Conservation (phyloP, 2,888 invertebrate species). For the Mythimna ferrago region DNA sequence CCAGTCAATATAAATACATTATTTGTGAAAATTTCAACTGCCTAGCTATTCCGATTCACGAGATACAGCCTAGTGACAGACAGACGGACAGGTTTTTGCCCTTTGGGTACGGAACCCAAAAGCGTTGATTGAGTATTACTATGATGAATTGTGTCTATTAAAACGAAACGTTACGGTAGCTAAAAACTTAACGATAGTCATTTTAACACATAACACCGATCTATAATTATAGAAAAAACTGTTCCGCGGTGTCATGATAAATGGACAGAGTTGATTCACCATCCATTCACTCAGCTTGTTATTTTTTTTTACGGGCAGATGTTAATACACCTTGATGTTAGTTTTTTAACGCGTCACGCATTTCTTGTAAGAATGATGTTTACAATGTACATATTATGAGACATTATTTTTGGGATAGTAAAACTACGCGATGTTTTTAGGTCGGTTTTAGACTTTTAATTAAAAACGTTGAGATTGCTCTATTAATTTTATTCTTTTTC, state of each 20-base stretch:
- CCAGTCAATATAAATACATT: too few relatives aligned
- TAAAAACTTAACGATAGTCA: conserved; percentile 56
- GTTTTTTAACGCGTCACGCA: conserved; percentile 30
- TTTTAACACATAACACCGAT: conserved; percentile 49
- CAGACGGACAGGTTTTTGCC: too few relatives aligned
- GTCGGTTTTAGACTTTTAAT: background rate
- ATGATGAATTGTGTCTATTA: conserved; percentile 42
- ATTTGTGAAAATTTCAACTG: too few relatives aligned
- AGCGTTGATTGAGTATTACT: background rate
- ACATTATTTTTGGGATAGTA: background rate
- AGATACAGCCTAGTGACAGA: too few relatives aligned
- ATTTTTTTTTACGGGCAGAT: conserved; percentile 57
- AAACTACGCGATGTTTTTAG: conserved; percentile 2
- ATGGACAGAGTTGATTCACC: conserved; percentile 54
- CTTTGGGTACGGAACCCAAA: too few relatives aligned
- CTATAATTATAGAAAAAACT: conserved; percentile 55
- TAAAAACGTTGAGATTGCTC: too few relatives aligned
- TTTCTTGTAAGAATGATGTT: conserved; percentile 14
- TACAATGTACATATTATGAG: background rate
- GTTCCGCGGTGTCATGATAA: conserved; percentile 52
- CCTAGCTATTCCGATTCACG: too few relatives aligned
- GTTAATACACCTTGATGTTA: conserved; percentile 38
- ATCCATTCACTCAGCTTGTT: conserved; percentile 38
- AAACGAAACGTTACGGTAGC: conserved; percentile 51
- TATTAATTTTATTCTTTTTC: too few relatives aligned